Base-by-base conservation (phyloP, 2,113 vertebrate genomes). In the Potamarius usumacintae region DNA sequence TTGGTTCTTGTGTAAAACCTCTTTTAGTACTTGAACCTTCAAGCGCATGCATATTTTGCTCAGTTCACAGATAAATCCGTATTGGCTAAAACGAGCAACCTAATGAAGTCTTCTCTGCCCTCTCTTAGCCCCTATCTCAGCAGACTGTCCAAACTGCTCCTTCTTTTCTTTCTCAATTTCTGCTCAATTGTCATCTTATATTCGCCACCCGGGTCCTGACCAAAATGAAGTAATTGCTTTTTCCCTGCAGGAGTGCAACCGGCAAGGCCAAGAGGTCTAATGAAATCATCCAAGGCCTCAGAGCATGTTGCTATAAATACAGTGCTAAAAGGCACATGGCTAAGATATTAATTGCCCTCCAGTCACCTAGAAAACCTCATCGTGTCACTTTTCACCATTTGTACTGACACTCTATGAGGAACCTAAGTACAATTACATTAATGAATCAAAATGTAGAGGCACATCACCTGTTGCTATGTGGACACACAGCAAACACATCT, bases 291-390 rank as follows among this genome's bases (percentile, higher is more conserved):
- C 58, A 87, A 87, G 86, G 25, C 85, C 78, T 80, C 18, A 53
- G 78, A 87, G 85, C 67, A 82, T 85, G 53, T 71, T 87, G 85
- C 87, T 90, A 88, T 87, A 89, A 90, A 82, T 89, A 90, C 72
- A 67, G 67, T n/a, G 62, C 81, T 80, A 81, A 82, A 78, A 55
- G 27, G 30, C 79, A 77, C 65, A 77, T 7, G 22, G 34, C 76
- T 87, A 78, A 77, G 82, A 89, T 82, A 85, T 88, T 89, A 71
- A 88, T 87, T 87, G 79, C 82, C 83, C 63, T 34, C 25, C 1
- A 10, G 84, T 62, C 76, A 86, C 67, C 42, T 53, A 81, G 53
- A 83, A 71, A 62, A 25, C 62, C 27, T 71, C 71, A 63, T n/a
- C 48, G n/a, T 58, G 63, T 48, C n/a, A 67, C 15, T 42, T 74